phyloP scores from a whole-genome alignment of 1,140 invertebrate genomes.

The Sipha flava region DNA sequence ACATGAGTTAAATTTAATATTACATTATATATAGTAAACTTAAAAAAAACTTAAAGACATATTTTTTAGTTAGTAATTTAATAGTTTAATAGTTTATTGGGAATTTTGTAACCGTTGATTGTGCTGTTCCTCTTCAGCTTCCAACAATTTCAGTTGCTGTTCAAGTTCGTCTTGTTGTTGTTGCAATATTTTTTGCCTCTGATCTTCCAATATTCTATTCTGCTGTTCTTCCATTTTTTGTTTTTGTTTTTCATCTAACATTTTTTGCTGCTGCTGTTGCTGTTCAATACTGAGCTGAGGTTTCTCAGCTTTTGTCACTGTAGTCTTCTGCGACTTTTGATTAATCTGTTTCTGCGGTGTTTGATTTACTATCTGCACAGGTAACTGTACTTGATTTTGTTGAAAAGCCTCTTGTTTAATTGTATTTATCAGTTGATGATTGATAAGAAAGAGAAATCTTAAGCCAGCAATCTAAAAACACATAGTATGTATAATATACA shows the following conservation, averaged over 20 bases:
- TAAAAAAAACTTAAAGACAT: too few relatives aligned
- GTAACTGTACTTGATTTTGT: constrained; percentile 10
- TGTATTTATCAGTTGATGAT: constrained; percentile 80
- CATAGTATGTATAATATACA: background rate
- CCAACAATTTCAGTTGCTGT: constrained; percentile 9
- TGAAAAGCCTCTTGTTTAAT: constrained; percentile 63
- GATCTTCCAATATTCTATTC: background rate
- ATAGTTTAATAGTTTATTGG: background rate
- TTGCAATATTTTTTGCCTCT: constrained; percentile 18
- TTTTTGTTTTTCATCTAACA: constrained; percentile 14
- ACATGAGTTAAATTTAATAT: too few relatives aligned
- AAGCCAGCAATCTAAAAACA: constrained; percentile 69
- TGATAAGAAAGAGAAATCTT: constrained; percentile 85
- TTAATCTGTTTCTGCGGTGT: constrained; percentile 1
- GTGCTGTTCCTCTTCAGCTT: constrained; percentile 10
- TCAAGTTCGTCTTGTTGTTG: constrained; percentile 13
- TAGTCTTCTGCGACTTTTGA: constrained; percentile 7
- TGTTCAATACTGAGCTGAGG: background rate
- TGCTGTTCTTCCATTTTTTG: background rate
- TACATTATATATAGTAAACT: too few relatives aligned
- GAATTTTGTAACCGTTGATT: constrained; percentile 10
- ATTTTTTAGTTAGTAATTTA: background rate
- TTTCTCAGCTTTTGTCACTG: constrained; percentile 5
- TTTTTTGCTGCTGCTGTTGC: constrained; percentile 5
- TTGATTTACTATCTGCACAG: constrained; percentile 11